A percentile compares a stretch with the other conserved stretches of the same genome.
phyloP scores from a whole-genome alignment of 2,888 invertebrate species.

The Rotaria sp. region DNA sequence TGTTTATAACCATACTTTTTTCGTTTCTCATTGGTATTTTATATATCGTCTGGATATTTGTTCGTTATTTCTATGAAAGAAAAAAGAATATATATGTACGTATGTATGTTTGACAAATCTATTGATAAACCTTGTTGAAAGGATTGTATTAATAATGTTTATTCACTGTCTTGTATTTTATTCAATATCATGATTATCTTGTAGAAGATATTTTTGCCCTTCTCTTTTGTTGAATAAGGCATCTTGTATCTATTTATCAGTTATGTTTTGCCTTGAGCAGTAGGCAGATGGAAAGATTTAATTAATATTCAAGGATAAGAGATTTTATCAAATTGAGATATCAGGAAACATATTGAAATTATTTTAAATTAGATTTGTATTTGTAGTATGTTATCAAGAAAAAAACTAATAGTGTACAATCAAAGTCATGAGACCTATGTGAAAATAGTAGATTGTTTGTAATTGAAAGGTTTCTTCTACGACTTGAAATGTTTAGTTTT shows the following conservation, averaged over 20 bases:
- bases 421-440: neutral
- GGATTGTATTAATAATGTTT: conserved; percentile 14
- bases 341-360: too few species aligned
- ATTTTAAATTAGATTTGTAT: neutral
- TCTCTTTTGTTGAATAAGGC: neutral
- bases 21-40: neutral
- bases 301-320: neutral
- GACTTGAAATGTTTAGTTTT: too few species aligned
- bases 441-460: too few species aligned
- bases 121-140: neutral
- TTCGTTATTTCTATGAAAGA: neutral
- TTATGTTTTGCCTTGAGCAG: neutral
- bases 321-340: neutral
- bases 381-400: neutral
- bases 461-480: too few species aligned
- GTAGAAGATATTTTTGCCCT: neutral
- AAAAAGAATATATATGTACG: neutral
- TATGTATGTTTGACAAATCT: neutral
- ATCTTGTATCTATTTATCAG: neutral
- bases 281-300: neutral
- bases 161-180: neutral
- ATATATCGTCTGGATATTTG: neutral
- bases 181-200: neutral
- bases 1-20: neutral
- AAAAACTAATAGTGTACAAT: neutral